Evolutionary conservation across 2,888 invertebrate genomes (phyloP).

Genomic region (Stramonita haemastoma): DNA sequence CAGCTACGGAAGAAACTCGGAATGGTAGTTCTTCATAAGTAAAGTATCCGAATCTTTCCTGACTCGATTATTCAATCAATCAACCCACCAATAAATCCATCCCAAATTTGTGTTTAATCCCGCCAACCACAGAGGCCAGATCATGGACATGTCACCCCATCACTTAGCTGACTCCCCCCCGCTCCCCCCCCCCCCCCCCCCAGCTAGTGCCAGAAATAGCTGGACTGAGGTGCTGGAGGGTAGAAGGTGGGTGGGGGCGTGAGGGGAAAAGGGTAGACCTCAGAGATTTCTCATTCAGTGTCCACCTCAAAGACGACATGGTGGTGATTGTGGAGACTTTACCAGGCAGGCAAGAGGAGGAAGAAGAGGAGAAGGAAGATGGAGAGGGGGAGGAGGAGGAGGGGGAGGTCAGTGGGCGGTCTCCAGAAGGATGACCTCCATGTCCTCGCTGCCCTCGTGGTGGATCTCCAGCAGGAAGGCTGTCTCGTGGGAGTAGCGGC

Average conservation of each 20-base stretch:
- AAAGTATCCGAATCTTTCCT: too few species aligned
- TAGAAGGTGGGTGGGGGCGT: background rate
- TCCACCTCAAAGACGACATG: too few species aligned
- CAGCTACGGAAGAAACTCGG: too few species aligned
- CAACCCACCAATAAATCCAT: too few species aligned
- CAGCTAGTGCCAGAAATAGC: background rate
- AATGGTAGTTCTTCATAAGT: too few species aligned
- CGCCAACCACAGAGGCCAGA: too few species aligned
- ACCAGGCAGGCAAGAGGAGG: background rate
- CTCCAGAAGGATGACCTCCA: constrained; percentile 79
- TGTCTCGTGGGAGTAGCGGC: constrained; percentile 99
- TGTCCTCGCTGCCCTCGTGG: constrained; percentile 81
- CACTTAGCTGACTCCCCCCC: background rate
- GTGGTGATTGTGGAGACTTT: background rate
- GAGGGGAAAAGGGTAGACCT: background rate
- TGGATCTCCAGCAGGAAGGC: constrained; percentile 87
- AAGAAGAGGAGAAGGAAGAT: background rate
- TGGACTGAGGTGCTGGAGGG: background rate
- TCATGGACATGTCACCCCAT: too few species aligned
- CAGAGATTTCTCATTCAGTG: too few species aligned
- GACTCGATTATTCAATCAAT: too few species aligned
- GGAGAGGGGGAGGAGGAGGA: background rate
- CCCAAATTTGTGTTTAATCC: too few species aligned
- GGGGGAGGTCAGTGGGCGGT: constrained; percentile 53
- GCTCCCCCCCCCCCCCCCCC: background rate